These are phyloP conservation scores for Mactromeris polynyma DNA, from an alignment of 2,888 invertebrate species.

Conservation along the genomic window DNA sequence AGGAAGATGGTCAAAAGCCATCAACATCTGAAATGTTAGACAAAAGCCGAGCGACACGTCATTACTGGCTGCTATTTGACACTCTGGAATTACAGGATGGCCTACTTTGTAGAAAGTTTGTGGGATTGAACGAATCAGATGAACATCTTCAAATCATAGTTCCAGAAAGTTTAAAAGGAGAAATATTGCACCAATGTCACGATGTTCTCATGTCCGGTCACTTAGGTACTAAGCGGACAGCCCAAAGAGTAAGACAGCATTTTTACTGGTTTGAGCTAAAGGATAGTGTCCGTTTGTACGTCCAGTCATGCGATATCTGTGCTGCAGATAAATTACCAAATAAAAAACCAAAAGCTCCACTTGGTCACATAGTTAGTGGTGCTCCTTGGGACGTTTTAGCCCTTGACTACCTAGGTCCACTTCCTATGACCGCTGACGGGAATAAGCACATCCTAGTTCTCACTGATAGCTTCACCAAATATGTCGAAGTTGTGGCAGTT, in stretches of 20 bases:
- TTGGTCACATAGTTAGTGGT: constrained; percentile 22
- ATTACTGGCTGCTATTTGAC: no score
- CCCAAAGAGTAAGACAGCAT: neutral
- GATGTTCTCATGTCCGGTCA: neutral
- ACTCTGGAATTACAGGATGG: no score
- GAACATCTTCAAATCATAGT: no score
- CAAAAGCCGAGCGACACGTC: no score
- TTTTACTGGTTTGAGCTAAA: constrained; percentile 7
- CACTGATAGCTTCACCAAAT: constrained; percentile 54
- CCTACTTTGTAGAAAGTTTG: no score
- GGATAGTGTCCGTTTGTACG: neutral
- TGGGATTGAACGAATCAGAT: no score
- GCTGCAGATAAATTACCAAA: constrained; percentile 17
- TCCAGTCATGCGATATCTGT: constrained; percentile 23
- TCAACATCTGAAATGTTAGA: no score
- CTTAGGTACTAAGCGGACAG: neutral
- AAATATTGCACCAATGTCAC: no score
- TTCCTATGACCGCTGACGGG: neutral
- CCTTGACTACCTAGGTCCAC: neutral
- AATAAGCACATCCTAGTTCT: constrained; percentile 43
- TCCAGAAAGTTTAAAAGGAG: no score
- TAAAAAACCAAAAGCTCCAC: neutral
- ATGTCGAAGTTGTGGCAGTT: constrained; percentile 29
- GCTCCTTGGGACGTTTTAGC: constrained; percentile 42
- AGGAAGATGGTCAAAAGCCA: no score